Conservation (phyloP, 2,797 vertebrate genomes). For the Takifugu rubripes region DNA sequence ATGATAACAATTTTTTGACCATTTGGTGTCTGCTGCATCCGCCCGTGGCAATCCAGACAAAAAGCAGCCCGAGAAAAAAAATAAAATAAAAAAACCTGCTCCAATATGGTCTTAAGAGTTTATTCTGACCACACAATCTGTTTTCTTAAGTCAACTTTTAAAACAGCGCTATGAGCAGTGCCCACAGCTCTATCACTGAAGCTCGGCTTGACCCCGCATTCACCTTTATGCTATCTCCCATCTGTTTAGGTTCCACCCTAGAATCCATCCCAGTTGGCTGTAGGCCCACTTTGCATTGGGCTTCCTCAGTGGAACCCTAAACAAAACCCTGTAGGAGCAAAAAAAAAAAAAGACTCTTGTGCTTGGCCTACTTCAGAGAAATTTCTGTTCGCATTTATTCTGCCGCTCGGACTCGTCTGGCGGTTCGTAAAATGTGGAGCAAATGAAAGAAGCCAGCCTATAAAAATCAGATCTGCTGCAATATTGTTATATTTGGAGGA, state of each 20-base stretch:
- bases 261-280: slow-evolving; percentile 72
- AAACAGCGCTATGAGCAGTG: slow-evolving; percentile 77
- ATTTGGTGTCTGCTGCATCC: slow-evolving; percentile 78
- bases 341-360: slow-evolving; percentile 41
- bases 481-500: too few species aligned
- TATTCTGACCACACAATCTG: slow-evolving; percentile 81
- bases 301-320: slow-evolving; percentile 59
- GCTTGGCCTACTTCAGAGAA: slow-evolving; percentile 51
- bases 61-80: slow-evolving; percentile 44
- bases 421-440: slow-evolving; percentile 1
- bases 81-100: slow-evolving; percentile 16
- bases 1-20: slow-evolving; percentile 76
- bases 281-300: slow-evolving; percentile 71
- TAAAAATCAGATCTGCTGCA: too few species aligned
- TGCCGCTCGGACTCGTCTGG: slow-evolving; percentile 32
- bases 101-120: slow-evolving; percentile 80
- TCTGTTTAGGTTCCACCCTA: slow-evolving; percentile 76
- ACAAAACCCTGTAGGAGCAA: slow-evolving; percentile 59
- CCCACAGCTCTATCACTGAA: slow-evolving; percentile 77
- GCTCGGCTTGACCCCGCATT: slow-evolving; percentile 70
- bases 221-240: slow-evolving; percentile 77
- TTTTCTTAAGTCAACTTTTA: slow-evolving; percentile 80
- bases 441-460: too few species aligned
- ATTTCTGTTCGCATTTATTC: slow-evolving; percentile 38
- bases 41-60: slow-evolving; percentile 78